Conservation (phyloP, 2,888 invertebrate genomes). For the Ganaspis brasiliensis region DNA sequence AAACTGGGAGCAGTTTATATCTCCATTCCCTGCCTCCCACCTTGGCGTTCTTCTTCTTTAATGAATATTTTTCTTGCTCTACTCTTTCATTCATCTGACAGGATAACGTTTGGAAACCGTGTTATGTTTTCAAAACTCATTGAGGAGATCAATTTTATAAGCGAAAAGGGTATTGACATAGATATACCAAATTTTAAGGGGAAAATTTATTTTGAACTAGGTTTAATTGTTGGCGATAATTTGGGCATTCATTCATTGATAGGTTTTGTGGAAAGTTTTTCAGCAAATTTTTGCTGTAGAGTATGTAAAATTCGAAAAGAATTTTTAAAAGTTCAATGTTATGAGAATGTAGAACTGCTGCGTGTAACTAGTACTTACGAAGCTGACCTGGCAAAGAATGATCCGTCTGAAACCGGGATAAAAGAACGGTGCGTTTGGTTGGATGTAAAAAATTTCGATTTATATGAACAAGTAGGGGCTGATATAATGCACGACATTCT, state of each 20-base stretch:
- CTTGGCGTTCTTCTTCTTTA: slow-evolving; percentile 26
- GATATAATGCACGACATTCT: slow-evolving; percentile 28
- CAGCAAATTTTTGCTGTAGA: slow-evolving; percentile 45
- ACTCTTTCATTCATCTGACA: slow-evolving; percentile 38
- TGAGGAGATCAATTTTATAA: slow-evolving; percentile 40
- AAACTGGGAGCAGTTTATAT: slow-evolving; percentile 48
- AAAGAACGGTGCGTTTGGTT: slow-evolving; percentile 21
- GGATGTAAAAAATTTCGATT: background rate
- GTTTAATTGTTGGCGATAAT: slow-evolving; percentile 47
- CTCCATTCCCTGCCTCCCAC: slow-evolving; percentile 43
- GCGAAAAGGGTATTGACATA: slow-evolving; percentile 27
- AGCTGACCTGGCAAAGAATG: slow-evolving; percentile 16
- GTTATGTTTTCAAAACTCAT: slow-evolving; percentile 14
- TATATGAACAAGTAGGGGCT: background rate
- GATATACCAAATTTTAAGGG: background rate
- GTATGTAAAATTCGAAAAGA: slow-evolving; percentile 43
- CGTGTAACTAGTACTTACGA: slow-evolving; percentile 45
- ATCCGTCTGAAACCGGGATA: slow-evolving; percentile 17
- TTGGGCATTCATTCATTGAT: slow-evolving; percentile 40
- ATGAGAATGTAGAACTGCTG: slow-evolving; percentile 33
- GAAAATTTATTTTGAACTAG: slow-evolving; percentile 42
- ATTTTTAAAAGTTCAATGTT: slow-evolving; percentile 41
- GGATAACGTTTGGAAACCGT: slow-evolving; percentile 39
- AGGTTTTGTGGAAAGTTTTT: slow-evolving; percentile 46
- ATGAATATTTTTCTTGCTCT: slow-evolving; percentile 25